phyloP scores from a whole-genome alignment of 2,888 invertebrate species.

The Andrena chrysosceles region DNA sequence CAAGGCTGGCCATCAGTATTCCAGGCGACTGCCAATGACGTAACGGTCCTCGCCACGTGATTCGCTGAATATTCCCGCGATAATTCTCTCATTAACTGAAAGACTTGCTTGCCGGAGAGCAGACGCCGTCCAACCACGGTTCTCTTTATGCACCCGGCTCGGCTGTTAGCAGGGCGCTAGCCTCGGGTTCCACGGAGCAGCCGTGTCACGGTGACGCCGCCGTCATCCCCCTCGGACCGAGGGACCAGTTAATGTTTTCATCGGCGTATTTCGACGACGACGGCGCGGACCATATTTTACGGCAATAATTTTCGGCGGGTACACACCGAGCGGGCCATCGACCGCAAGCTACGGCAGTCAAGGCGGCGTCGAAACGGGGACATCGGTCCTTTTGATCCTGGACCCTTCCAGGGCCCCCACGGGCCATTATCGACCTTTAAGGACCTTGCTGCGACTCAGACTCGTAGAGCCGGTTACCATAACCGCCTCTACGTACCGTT shows the following conservation, averaged over 20 bases:
- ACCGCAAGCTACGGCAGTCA: slow-evolving; percentile 62
- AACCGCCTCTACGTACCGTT: slow-evolving; percentile 74
- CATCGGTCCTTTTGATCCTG: slow-evolving; percentile 76
- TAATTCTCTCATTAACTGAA: background rate
- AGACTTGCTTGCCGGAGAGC: background rate
- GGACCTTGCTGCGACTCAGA: slow-evolving; percentile 75
- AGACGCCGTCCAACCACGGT: background rate
- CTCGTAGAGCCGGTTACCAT: slow-evolving; percentile 75
- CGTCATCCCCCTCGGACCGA: slow-evolving; percentile 27
- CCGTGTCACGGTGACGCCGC: slow-evolving; percentile 28
- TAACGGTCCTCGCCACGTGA: slow-evolving; percentile 34
- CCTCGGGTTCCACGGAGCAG: slow-evolving; percentile 1
- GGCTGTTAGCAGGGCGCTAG: slow-evolving; percentile 35
- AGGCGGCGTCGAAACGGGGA: slow-evolving; percentile 73
- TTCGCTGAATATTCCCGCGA: slow-evolving; percentile 49
- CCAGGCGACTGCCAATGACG: slow-evolving; percentile 13
- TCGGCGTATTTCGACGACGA: slow-evolving; percentile 60
- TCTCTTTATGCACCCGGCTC: too few relatives aligned
- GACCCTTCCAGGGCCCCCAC: slow-evolving; percentile 64
- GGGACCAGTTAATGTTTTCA: slow-evolving; percentile 69
- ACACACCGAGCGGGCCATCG: slow-evolving; percentile 64
- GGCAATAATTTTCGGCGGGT: slow-evolving; percentile 69
- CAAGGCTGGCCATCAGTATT: slow-evolving; percentile 31
- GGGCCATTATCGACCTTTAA: slow-evolving; percentile 80
- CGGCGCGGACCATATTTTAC: slow-evolving; percentile 65